A percentile compares a stretch with the other conserved stretches of the same genome.
Conservation (phyloP, 1,140 invertebrate genomes). For the Diachasmimorpha longicaudata region DNA sequence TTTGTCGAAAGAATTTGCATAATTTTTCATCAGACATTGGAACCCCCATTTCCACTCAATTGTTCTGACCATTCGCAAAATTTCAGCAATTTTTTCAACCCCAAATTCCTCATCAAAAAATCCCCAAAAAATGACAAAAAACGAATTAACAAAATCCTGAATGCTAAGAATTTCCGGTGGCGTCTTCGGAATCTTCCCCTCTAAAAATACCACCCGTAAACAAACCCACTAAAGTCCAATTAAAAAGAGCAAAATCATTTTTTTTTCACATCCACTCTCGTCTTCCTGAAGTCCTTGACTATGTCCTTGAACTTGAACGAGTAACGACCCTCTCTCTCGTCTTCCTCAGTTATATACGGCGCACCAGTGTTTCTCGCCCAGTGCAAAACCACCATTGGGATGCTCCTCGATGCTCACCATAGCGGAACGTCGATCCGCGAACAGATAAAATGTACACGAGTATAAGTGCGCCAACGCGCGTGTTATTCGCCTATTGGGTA, state of each 20-base stretch:
- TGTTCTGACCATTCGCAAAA: too few relatives aligned
- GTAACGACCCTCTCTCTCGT: background rate
- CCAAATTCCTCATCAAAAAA: too few relatives aligned
- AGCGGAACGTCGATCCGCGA: constrained; percentile 8
- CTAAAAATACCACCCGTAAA: too few relatives aligned
- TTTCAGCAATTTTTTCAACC: too few relatives aligned
- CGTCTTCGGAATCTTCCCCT: too few relatives aligned
- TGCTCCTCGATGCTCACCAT: constrained; percentile 6
- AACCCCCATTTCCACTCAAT: too few relatives aligned
- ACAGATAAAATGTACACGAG: constrained; percentile 8
- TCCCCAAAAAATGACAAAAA: too few relatives aligned
- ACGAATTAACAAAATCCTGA: too few relatives aligned
- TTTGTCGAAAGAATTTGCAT: too few relatives aligned
- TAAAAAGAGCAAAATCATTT: background rate
- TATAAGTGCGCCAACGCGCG: background rate
- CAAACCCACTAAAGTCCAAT: too few relatives aligned
- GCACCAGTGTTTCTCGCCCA: background rate
- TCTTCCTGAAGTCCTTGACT: constrained; percentile 1
- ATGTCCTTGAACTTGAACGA: constrained; percentile 12
- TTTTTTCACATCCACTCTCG: background rate
- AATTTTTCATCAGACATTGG: too few relatives aligned
- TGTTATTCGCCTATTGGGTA: background rate
- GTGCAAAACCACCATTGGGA: background rate
- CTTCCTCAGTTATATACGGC: background rate
- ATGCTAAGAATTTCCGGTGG: too few relatives aligned